phyloP scores from a whole-genome alignment of 2,797 vertebrate genomes.

The Ceyx erithaca region DNA sequence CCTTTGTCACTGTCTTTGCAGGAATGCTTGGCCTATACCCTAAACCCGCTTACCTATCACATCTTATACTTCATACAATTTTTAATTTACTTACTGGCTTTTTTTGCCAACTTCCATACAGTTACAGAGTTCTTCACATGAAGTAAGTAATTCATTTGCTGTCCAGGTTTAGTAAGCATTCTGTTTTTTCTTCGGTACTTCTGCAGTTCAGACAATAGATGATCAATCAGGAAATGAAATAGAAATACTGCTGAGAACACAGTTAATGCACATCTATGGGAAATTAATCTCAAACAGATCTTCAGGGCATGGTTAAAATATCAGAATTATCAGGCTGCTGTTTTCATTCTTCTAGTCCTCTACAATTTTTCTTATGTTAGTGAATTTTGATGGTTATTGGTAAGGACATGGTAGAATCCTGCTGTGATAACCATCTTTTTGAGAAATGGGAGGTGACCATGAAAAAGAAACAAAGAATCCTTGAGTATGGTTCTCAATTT shows the following conservation, averaged over 20 bases:
- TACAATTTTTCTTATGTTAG: neutral
- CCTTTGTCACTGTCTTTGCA: neutral
- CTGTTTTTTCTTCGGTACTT: neutral
- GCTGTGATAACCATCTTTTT: neutral
- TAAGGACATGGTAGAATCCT: neutral
- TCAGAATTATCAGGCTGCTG: neutral
- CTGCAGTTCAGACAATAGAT: neutral
- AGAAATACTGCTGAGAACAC: neutral
- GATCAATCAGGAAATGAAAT: neutral
- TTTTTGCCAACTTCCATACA: neutral
- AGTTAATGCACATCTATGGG: neutral
- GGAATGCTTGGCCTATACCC: neutral
- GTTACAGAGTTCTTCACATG: neutral
- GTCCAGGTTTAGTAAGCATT: neutral
- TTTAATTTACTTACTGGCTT: neutral
- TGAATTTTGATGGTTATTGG: neutral
- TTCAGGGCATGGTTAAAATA: neutral
- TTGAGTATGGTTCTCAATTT: fast-evolving
- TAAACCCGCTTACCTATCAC: neutral
- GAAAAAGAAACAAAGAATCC: neutral
- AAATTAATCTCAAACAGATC: neutral
- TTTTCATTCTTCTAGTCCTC: neutral
- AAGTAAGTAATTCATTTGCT: neutral
- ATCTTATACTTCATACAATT: neutral
- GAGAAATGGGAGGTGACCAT: neutral